A percentile compares a stretch with the other conserved stretches of the same genome.
phyloP scores from a whole-genome alignment of 2,888 invertebrate genomes.

The Dynastes tityus region DNA sequence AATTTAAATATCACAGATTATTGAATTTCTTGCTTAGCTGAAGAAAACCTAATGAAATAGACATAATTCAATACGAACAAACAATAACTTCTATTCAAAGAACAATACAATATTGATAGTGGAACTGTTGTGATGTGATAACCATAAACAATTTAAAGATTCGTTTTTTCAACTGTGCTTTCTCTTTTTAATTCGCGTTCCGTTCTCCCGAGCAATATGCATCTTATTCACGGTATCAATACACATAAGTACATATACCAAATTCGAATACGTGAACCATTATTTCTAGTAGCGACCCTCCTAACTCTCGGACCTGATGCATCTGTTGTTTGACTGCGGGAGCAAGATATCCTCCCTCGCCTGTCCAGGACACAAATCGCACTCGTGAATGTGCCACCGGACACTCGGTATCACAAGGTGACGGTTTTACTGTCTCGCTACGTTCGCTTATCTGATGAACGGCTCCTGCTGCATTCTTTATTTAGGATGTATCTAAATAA shows the following conservation, averaged over 20 bases:
- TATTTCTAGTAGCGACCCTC: conserved; percentile 41
- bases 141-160: too few relatives aligned
- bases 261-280: conserved; percentile 8
- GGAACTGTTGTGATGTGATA: too few relatives aligned
- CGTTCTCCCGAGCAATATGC: background rate
- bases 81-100: too few relatives aligned
- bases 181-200: too few relatives aligned
- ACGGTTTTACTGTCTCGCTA: conserved; percentile 58
- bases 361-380: conserved; percentile 59
- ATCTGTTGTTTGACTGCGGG: conserved; percentile 55
- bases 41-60: too few relatives aligned
- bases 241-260: background rate
- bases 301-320: conserved; percentile 52
- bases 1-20: too few relatives aligned
- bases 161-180: too few relatives aligned
- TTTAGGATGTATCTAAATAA: conserved; percentile 43
- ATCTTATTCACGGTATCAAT: conserved; percentile 2
- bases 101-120: too few relatives aligned
- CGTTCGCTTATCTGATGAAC: conserved; percentile 57
- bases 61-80: too few relatives aligned
- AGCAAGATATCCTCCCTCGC: conserved; percentile 54
- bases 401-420: conserved; percentile 58
- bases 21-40: too few relatives aligned
- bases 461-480: conserved; percentile 39
- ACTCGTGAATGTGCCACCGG: conserved; percentile 61